Base-by-base conservation (phyloP, 2,113 vertebrate genomes). In the Myanophis thanlyinensis region DNA sequence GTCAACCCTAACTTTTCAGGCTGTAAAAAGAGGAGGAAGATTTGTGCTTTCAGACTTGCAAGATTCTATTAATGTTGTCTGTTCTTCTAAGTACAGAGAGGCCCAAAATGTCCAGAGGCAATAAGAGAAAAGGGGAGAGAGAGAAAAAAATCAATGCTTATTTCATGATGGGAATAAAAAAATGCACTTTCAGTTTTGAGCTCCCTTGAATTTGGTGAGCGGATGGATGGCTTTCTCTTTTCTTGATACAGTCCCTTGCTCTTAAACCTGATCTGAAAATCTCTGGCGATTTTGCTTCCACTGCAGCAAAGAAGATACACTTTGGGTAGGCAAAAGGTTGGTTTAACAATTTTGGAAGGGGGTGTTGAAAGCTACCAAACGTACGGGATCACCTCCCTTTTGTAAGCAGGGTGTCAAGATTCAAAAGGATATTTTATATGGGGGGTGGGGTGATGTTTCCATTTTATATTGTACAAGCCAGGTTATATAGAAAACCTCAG, bases 11-110 rank as follows among this genome's bases (percentile, higher is more conserved):
- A 67, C 62, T 67, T 67, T 67, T n/a, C 4, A 5, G 62, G 62
- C 62, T n/a, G 62, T 67, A 15, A 67, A 67, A 67, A 67, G 30
- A 67, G 12, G 62, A 15, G 30, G 30, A n/a, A 35, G 62, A 6
- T 67, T 67, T 67, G 62, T 67, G n/a, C 62, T 67, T 67, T n/a
- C 30, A 67, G 62, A 67, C 62, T n/a, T 67, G 30, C 62, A 67
- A 67, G 30, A n/a, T 67, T 67, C 62, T 67, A 67, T 67, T 67
- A 67, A 62, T 96, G 8, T 8, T 93, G 94, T 97, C 94, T 96
- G 97, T 48, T 93, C 96, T 96, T 97, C 93, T 96, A 89, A 94
- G 59, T 87, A 95, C 96, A 48, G 92, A 46, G 93, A 91, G 91
- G 92, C 3, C 0, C 53, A 91, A 0, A 87, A 73, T 44, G 1